Conservation (phyloP, 1,140 invertebrate genomes). For the Zophobas atratus region DNA sequence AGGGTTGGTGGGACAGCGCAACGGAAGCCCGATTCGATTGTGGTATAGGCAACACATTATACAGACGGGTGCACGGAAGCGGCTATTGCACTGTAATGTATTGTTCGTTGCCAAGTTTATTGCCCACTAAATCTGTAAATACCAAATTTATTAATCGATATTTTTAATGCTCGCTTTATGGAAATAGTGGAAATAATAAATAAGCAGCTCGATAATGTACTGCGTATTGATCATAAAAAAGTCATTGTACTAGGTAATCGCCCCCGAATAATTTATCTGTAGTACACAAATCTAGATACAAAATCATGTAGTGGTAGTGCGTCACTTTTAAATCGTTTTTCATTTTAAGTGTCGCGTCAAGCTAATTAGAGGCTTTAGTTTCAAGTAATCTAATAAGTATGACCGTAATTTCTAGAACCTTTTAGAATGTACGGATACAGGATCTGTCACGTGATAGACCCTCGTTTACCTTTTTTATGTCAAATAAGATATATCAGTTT, state of each 20-base stretch:
- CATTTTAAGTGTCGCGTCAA: no score
- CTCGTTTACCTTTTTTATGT: no score
- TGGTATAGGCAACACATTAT: conserved; percentile 38
- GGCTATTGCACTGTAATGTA: not conserved
- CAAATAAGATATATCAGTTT: no score
- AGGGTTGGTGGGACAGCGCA: not conserved
- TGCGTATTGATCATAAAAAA: conserved; percentile 4
- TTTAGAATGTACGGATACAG: no score
- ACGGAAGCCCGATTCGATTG: not conserved
- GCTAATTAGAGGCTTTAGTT: no score
- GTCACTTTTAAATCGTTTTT: no score
- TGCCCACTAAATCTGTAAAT: no score
- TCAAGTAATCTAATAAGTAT: no score
- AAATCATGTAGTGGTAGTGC: no score
- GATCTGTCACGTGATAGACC: no score
- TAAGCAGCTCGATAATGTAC: not conserved
- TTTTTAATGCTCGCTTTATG: not conserved
- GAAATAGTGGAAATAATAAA: no score
- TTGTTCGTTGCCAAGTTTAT: not conserved
- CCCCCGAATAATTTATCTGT: not conserved
- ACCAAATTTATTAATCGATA: not conserved
- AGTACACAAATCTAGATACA: not conserved
- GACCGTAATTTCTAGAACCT: no score
- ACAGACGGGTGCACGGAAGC: not conserved
- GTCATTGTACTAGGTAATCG: conserved; percentile 10